These are phyloP conservation scores for Dasypus novemcinctus DNA, from an alignment of 2,113 vertebrate species.

Conservation along the genomic window DNA sequence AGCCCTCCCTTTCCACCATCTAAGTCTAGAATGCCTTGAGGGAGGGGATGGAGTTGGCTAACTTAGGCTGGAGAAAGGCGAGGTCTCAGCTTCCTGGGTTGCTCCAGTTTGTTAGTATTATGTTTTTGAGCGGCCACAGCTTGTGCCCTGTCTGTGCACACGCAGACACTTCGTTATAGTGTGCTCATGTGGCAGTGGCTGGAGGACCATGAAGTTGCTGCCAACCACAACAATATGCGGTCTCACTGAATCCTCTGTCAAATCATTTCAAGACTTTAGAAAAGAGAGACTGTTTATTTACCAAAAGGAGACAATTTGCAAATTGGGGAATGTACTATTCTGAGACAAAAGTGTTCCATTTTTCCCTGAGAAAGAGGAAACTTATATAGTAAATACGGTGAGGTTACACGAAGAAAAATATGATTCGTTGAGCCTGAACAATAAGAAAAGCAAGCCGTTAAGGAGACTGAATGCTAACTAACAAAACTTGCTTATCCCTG, in stretches of 20 bases:
- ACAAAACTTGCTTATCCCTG: no score
- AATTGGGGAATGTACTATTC: no score
- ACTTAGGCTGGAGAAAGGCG: neutral
- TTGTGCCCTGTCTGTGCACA: neutral
- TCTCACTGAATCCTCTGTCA: neutral
- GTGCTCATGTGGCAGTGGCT: neutral
- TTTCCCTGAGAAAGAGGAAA: no score
- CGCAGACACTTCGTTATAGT: neutral
- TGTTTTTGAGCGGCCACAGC: neutral
- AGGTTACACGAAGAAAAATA: no score
- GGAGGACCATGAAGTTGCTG: neutral
- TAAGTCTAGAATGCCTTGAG: neutral
- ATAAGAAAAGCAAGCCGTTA: no score
- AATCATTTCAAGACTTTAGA: no score
- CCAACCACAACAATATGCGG: neutral
- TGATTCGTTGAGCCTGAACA: no score
- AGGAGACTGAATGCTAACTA: no score
- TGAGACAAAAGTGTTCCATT: no score
- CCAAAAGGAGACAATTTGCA: no score
- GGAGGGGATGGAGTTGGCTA: neutral
- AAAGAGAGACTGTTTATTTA: no score
- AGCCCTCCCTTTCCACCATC: neutral
- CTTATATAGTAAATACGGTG: no score
- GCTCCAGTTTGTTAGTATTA: neutral
- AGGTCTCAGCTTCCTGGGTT: neutral